Base-by-base conservation (phyloP, 2,888 invertebrate species). In the Pheosia tremula region DNA sequence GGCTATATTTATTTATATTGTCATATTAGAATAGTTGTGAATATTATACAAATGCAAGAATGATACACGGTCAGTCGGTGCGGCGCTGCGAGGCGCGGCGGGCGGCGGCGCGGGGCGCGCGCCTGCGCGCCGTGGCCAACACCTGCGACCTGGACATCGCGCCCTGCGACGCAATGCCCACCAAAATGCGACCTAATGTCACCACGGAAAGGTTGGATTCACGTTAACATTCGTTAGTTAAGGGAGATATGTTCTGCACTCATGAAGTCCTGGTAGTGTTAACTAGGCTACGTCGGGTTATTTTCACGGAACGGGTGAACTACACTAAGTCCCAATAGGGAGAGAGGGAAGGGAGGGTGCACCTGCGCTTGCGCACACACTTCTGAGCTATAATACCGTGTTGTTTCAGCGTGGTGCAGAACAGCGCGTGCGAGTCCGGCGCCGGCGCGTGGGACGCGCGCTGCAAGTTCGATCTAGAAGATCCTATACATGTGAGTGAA, bases 401-500 rank as follows among this genome's bases (percentile, higher is more conserved):
- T 24, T 60, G 10, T 65, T 39, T 5, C 68, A 83, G 85, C 55
- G 72, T 77, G 61, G 65, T 74, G 66, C 67, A 71, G 59, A 64
- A 68, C n/a, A 72, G 78, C 9, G 67, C 72, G 50, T 49, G 57
- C 11, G 68, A 59, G 39, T 59, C 64, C 11, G 68, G 62, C 45
- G 56, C 57, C 55, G 66, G 69, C 65, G 59, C 38, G 56, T 71
- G 74, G 58, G 81, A 75, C 68, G 72, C 77, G 49, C 69, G 74
- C 45, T 78, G 75, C 59, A 71, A 69, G 6, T 84, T 84, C 73
- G 83, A 88, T 61, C 75, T 88, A 2, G 83, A 88, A n/a, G 83
- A 89, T 62, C 88, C 87, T 0, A 68, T 88, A 47, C 85, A 81
- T 59, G 89, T 89, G 41, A 83, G 86, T 68, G 24, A 24, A 24